Conservation (phyloP, 2,888 invertebrate genomes). For the Sminthurinus aureus region DNA sequence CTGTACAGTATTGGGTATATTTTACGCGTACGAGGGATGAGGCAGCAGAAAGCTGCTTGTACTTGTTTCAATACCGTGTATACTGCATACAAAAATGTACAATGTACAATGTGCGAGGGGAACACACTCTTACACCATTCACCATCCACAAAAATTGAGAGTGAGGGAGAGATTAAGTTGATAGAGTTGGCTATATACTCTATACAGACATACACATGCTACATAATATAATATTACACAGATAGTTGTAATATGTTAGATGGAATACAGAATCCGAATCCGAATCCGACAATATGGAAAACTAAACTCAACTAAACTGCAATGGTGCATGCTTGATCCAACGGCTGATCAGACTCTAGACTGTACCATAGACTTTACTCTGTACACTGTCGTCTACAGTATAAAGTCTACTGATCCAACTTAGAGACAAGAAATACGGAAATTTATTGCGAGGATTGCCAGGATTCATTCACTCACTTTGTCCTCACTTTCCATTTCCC, state of each 20-base stretch:
- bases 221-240: not conserved
- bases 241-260: not conserved
- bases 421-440: constrained; percentile 37
- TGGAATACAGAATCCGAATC: not conserved
- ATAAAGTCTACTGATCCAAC: constrained; percentile 28
- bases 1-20: not conserved
- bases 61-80: too few species aligned
- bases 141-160: not conserved
- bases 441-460: constrained; percentile 47
- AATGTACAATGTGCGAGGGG: not conserved
- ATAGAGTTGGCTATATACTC: too few species aligned
- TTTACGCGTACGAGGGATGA: too few species aligned
- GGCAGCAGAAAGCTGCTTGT: too few species aligned
- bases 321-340: constrained; percentile 29
- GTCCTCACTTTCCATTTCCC: constrained; percentile 24
- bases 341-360: too few species aligned
- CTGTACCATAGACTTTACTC: too few species aligned
- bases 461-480: constrained; percentile 41
- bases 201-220: not conserved
- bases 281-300: not conserved
- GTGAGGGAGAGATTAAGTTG: not conserved
- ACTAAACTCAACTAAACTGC: constrained; percentile 11
- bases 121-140: not conserved
- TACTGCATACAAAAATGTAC: too few species aligned
- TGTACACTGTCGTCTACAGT: too few species aligned